Evolutionary conservation across 2,888 invertebrate species (phyloP).

Genomic region (Alloplasta piceator): DNA sequence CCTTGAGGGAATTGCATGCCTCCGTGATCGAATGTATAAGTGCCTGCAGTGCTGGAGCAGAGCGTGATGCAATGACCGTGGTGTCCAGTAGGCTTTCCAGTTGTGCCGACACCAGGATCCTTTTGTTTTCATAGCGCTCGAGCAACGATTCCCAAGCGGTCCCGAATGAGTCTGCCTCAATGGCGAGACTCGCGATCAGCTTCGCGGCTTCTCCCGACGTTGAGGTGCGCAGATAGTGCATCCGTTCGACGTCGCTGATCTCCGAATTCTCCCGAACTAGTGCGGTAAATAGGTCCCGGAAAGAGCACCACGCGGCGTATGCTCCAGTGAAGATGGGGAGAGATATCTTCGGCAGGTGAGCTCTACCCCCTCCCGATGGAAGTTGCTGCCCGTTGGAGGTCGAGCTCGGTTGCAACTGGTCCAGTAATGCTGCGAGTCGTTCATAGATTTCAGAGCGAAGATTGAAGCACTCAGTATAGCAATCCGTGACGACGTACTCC

Average conservation of each 20-base stretch:
- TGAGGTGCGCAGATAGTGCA: slow-evolving; percentile 14
- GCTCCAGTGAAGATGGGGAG: background rate
- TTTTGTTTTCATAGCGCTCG: slow-evolving; percentile 13
- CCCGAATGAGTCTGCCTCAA: slow-evolving; percentile 1
- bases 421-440: background rate
- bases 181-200: no score
- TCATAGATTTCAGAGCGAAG: background rate
- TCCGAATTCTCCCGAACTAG: background rate
- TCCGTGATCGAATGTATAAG: slow-evolving; percentile 16
- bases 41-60: slow-evolving; percentile 8
- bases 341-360: slow-evolving; percentile 1
- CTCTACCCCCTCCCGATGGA: background rate
- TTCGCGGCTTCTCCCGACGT: no score
- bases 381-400: background rate
- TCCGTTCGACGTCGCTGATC: background rate
- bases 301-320: background rate
- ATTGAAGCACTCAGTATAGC: background rate
- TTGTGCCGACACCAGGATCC: background rate
- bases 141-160: slow-evolving; percentile 2
- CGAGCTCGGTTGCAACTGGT: background rate
- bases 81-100: slow-evolving; percentile 11
- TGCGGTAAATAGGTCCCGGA: background rate
- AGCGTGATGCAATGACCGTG: slow-evolving; percentile 2
- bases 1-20: slow-evolving; percentile 17
- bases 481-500: background rate